These are phyloP conservation scores for Psilopsiagon aurifrons DNA, from an alignment of 2,113 vertebrate genomes.

Conservation along the genomic window DNA sequence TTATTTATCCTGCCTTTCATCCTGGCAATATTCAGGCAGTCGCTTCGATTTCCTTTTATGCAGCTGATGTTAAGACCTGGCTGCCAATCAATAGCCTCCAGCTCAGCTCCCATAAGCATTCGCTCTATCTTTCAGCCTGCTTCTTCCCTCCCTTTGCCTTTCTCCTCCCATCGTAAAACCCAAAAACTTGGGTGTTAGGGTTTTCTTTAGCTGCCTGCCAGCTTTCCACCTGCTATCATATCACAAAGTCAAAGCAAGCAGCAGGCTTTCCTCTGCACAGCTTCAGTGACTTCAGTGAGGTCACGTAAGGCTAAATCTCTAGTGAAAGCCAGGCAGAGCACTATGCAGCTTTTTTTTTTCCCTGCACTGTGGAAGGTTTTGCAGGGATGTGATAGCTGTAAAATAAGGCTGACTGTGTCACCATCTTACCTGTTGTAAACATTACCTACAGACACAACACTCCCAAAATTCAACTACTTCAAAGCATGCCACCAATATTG, in stretches of 20 bases:
- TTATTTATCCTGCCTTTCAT: background rate
- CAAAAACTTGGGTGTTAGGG: background rate
- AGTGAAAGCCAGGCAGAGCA: conserved; percentile 2
- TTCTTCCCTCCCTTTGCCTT: background rate
- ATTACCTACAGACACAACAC: background rate
- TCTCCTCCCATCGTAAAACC: background rate
- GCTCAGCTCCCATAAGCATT: background rate
- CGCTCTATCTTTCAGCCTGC: background rate
- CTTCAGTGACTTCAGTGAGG: background rate
- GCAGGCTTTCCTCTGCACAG: background rate
- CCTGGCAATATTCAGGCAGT: background rate
- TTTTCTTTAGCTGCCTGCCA: background rate
- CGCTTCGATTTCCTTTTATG: conserved; percentile 27
- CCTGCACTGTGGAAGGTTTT: conserved; percentile 15
- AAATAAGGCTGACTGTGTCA: background rate
- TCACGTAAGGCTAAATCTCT: background rate
- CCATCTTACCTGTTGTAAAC: background rate
- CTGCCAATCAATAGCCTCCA: conserved; percentile 10
- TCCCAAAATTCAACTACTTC: background rate
- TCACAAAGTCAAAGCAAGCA: background rate
- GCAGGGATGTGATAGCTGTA: background rate
- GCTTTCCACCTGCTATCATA: background rate
- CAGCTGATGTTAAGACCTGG: conserved; percentile 10
- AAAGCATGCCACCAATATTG: background rate
- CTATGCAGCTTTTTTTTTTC: background rate